Percentiles rank a stretch among this genome's conserved stretches.
Conservation (phyloP, 23 tunicate species). For the Styela plicata region DNA sequence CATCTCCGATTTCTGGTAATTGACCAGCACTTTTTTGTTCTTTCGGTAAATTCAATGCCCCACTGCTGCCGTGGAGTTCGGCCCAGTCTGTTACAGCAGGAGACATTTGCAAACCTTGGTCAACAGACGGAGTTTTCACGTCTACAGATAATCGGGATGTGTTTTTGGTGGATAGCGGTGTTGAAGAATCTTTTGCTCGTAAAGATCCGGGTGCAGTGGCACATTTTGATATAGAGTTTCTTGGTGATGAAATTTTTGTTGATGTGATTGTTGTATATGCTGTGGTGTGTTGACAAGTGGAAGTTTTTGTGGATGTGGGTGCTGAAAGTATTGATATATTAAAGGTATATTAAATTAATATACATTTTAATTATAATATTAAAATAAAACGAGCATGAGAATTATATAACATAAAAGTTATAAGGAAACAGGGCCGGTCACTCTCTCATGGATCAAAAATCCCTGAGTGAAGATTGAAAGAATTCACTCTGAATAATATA, state of each 20-base stretch:
- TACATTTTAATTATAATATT: too few species aligned
- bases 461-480: too few species aligned
- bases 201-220: conserved; percentile 11
- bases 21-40: background rate
- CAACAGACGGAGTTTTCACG: background rate
- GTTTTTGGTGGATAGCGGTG: background rate
- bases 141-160: background rate
- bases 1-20: background rate
- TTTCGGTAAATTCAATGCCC: conserved; percentile 10
- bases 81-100: conserved; percentile 13
- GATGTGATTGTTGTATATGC: background rate
- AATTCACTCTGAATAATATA: too few species aligned
- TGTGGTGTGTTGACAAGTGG: background rate
- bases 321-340: too few species aligned
- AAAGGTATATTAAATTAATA: too few species aligned
- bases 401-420: too few species aligned
- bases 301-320: background rate
- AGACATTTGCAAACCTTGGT: background rate
- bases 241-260: background rate
- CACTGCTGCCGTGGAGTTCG: conserved; percentile 32
- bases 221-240: background rate
- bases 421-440: too few species aligned
- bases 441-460: too few species aligned
- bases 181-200: background rate
- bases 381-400: too few species aligned